phyloP scores from a whole-genome alignment of 2,797 vertebrate genomes.

The Florisuga fusca region DNA sequence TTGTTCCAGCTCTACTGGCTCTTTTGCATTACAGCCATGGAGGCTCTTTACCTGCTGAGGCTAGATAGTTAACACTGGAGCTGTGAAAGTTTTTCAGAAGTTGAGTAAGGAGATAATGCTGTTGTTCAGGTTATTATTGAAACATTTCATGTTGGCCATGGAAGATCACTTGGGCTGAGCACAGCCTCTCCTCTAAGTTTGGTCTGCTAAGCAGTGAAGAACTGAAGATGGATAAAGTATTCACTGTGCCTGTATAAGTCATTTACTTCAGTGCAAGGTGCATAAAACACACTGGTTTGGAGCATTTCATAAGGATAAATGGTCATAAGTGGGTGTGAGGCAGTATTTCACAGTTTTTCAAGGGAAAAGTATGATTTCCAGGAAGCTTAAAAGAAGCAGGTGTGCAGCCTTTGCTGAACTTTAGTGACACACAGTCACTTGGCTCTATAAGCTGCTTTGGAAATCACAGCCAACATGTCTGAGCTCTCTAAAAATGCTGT shows the following conservation, averaged over 20 bases:
- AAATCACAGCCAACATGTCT: background rate
- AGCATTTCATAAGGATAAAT: background rate
- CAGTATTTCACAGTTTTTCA: conserved; percentile 29
- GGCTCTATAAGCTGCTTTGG: background rate
- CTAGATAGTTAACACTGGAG: background rate
- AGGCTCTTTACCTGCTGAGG: background rate
- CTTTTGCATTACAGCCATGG: background rate
- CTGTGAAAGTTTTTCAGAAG: background rate
- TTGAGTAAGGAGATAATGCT: background rate
- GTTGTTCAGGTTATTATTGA: background rate
- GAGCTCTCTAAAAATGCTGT: background rate
- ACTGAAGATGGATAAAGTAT: background rate
- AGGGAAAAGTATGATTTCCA: background rate
- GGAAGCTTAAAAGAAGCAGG: background rate
- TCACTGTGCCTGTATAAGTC: background rate
- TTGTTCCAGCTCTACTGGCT: background rate
- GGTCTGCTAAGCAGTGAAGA: background rate
- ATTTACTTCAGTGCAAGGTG: background rate
- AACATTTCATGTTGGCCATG: background rate
- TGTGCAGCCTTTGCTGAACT: background rate
- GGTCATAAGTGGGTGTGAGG: background rate
- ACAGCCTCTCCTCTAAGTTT: background rate
- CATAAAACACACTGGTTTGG: background rate
- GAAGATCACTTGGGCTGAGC: background rate
- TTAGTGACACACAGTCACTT: background rate